Evolutionary conservation across 2,888 invertebrate genomes (phyloP).

Genomic region (Meiosimyza platycephala): DNA sequence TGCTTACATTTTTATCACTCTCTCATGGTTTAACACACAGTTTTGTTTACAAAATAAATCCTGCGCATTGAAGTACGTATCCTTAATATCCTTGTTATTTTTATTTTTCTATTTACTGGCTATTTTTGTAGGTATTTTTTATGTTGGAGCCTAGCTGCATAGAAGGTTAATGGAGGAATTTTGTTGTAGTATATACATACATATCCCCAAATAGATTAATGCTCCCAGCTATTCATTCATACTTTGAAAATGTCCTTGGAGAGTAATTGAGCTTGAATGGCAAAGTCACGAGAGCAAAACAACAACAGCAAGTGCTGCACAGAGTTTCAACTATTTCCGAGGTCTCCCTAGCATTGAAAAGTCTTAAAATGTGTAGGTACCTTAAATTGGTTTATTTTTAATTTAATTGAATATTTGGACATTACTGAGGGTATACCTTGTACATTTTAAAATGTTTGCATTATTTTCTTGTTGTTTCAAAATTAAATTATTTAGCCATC

Average conservation of each 20-base stretch:
- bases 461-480: no score
- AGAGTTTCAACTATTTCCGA: no score
- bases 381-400: no score
- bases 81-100: background rate
- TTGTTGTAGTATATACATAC: background rate
- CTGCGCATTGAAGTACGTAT: slow-evolving; percentile 18
- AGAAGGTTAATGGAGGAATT: slow-evolving; percentile 4
- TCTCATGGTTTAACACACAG: background rate
- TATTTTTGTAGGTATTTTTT: slow-evolving; percentile 3
- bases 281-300: background rate
- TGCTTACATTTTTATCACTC: background rate
- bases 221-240: slow-evolving; percentile 17
- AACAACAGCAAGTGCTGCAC: no score
- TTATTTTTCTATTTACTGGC: background rate
- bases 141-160: background rate
- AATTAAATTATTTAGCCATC: no score
- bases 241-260: slow-evolving; percentile 17
- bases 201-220: background rate
- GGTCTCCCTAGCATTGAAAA: no score
- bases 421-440: no score
- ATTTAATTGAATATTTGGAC: no score
- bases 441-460: no score
- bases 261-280: slow-evolving; percentile 7
- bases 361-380: no score
- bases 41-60: slow-evolving; percentile 25